These are phyloP conservation scores for Selene dorsalis DNA, from an alignment of 2,797 vertebrate genomes.

Conservation along the genomic window DNA sequence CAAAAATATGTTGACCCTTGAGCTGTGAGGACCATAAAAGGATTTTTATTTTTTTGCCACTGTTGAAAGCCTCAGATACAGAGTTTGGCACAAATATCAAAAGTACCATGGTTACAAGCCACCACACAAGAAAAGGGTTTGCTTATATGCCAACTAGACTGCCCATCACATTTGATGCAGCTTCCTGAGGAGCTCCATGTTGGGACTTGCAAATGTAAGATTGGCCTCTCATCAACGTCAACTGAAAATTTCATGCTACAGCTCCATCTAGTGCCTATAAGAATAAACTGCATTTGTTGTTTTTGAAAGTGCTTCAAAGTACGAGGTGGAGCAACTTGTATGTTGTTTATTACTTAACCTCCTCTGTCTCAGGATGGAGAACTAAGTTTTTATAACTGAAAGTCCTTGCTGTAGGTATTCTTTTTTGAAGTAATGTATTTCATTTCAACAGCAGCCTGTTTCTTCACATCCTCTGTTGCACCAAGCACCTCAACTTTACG, in stretches of 20 bases:
- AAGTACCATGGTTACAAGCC: not conserved
- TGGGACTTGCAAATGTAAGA: not conserved
- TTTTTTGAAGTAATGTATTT: constrained; percentile 30
- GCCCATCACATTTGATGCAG: not conserved
- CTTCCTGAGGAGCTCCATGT: not conserved
- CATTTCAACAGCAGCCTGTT: constrained; percentile 14
- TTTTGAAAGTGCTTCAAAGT: not conserved
- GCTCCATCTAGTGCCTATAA: constrained; percentile 51
- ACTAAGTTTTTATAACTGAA: not conserved
- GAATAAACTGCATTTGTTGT: not conserved
- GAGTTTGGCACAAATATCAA: not conserved
- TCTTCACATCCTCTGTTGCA: constrained; percentile 72
- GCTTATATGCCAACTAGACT: not conserved
- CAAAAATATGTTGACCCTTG: no score
- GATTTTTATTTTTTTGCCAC: no score
- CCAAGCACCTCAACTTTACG: constrained; percentile 66
- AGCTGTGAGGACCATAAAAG: no score
- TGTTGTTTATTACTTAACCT: not conserved
- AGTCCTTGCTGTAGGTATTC: not conserved
- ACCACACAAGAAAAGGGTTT: not conserved
- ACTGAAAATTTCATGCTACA: not conserved
- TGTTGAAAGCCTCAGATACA: not conserved
- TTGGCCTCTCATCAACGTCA: not conserved
- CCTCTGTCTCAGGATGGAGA: not conserved
- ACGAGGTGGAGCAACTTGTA: not conserved